Percentiles rank a stretch among this genome's conserved stretches.
Conservation (phyloP, 2,888 invertebrate species). For the Amblyteles armatorius region DNA sequence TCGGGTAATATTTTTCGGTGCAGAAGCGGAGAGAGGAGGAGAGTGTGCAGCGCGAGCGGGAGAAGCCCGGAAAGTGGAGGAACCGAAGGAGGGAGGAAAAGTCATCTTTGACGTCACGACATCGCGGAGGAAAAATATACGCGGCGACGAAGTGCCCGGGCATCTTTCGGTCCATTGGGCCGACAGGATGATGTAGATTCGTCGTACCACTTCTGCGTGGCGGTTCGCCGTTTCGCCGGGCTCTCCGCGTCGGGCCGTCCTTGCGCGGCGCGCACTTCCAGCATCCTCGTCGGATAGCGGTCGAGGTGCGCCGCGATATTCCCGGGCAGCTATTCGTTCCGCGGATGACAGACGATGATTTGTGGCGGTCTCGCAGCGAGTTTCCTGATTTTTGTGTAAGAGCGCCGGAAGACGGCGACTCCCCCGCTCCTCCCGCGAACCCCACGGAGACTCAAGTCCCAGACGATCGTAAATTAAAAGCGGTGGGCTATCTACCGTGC, state of each 20-base stretch:
- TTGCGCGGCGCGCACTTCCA: constrained; percentile 54
- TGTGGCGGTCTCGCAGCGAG: constrained; percentile 78
- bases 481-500: constrained; percentile 42
- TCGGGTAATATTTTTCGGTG: constrained; percentile 3
- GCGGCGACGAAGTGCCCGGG: constrained; percentile 64
- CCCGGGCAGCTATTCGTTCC: constrained; percentile 79
- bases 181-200: constrained; percentile 82
- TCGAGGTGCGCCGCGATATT: constrained; percentile 70
- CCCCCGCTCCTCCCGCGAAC: constrained; percentile 54
- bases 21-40: neutral
- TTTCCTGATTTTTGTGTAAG: constrained; percentile 83
- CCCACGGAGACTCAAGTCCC: constrained; percentile 71
- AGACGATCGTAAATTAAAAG: constrained; percentile 79
- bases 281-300: constrained; percentile 67
- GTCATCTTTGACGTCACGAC: constrained; percentile 70
- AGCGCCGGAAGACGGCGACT: constrained; percentile 75
- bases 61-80: constrained; percentile 2
- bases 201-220: constrained; percentile 69
- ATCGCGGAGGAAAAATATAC: constrained; percentile 64
- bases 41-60: neutral
- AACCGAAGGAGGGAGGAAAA: constrained; percentile 47
- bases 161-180: constrained; percentile 83
- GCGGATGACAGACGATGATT: constrained; percentile 81
- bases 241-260: constrained; percentile 1
- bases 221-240: constrained; percentile 21